Percentiles rank a stretch among this genome's conserved stretches.
phyloP scores from a whole-genome alignment of 2,888 invertebrate genomes.

The Aleiodes leptofemur region DNA sequence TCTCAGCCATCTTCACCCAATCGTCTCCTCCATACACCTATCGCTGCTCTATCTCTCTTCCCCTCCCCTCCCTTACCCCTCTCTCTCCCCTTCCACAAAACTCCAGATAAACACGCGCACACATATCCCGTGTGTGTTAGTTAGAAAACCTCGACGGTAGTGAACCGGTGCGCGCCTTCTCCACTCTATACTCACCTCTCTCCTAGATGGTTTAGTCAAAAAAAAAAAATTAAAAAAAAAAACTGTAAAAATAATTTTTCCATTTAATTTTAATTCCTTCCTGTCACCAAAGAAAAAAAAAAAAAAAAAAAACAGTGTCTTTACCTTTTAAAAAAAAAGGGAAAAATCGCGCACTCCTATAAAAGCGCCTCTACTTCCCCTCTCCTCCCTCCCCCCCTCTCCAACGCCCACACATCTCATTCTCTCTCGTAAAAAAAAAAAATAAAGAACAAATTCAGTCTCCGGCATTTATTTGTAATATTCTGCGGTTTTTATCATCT shows the following conservation, averaged over 20 bases:
- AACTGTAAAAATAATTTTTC: constrained; percentile 24
- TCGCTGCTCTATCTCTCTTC: constrained; percentile 65
- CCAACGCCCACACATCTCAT: background rate
- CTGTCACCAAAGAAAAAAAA: background rate
- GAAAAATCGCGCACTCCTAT: background rate
- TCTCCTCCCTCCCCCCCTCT: constrained; percentile 34
- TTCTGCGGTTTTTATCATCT: background rate
- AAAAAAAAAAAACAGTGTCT: background rate
- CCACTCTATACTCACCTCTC: constrained; percentile 53
- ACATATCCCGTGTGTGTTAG: constrained; percentile 63
- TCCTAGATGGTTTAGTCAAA: constrained; percentile 64
- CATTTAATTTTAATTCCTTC: background rate
- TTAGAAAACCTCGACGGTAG: constrained; percentile 63
- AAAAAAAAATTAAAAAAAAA: no score
- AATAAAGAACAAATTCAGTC: background rate
- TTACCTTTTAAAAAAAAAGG: no score
- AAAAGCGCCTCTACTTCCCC: constrained; percentile 44
- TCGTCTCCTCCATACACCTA: constrained; percentile 58
- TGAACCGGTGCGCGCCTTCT: constrained; percentile 68
- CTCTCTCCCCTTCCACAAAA: constrained; percentile 35
- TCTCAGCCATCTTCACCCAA: constrained; percentile 58
- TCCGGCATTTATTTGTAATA: background rate
- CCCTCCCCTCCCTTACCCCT: constrained; percentile 46
- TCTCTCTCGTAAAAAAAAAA: no score
- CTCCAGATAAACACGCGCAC: constrained; percentile 26